A percentile compares a stretch with the other conserved stretches of the same genome.
These are phyloP conservation scores for Nemopilema nomurai DNA, from an alignment of 30 jellyfish, hydroid and myxozoan species.

Conservation along the genomic window DNA sequence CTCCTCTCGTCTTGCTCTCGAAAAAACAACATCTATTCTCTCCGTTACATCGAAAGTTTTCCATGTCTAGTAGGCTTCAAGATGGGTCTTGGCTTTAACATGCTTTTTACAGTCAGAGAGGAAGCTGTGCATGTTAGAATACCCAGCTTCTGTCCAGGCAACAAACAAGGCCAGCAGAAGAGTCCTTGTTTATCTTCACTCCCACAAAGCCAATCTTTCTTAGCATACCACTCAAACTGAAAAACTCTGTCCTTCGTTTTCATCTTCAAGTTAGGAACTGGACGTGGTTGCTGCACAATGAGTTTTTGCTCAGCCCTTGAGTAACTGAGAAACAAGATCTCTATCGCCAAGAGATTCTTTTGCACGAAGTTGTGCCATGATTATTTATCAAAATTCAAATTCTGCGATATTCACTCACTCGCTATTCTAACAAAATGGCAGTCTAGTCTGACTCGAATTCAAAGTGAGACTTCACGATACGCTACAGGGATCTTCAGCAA, in stretches of 20 bases:
- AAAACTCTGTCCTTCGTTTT: neutral
- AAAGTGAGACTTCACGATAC: neutral
- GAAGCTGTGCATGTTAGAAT: slow-evolving; percentile 50
- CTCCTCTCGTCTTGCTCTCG: slow-evolving; percentile 51
- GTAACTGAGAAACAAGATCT: slow-evolving; percentile 11
- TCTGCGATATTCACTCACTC: neutral
- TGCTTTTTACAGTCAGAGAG: slow-evolving; percentile 42
- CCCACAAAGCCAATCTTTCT: neutral
- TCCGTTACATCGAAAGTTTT: slow-evolving; percentile 31
- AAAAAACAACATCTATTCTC: slow-evolving; percentile 40
- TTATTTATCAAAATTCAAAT: neutral
- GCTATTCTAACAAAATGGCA: neutral
- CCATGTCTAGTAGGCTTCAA: slow-evolving; percentile 35
- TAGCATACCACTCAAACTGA: slow-evolving; percentile 19
- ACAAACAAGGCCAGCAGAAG: slow-evolving; percentile 62
- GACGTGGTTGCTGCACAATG: slow-evolving; percentile 14
- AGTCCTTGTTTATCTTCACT: slow-evolving; percentile 6
- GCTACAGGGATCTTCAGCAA: neutral
- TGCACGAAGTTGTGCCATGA: neutral
- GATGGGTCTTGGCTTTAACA: slow-evolving; percentile 35
- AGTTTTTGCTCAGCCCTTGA: slow-evolving; percentile 19
- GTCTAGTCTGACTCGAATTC: neutral
- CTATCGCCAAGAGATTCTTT: neutral
- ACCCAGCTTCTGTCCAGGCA: slow-evolving; percentile 55
- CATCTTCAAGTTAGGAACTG: neutral